A percentile compares a stretch with the other conserved stretches of the same genome.
These are phyloP conservation scores for Pantherophis guttatus DNA, from an alignment of 2,113 vertebrate genomes.

Conservation along the genomic window DNA sequence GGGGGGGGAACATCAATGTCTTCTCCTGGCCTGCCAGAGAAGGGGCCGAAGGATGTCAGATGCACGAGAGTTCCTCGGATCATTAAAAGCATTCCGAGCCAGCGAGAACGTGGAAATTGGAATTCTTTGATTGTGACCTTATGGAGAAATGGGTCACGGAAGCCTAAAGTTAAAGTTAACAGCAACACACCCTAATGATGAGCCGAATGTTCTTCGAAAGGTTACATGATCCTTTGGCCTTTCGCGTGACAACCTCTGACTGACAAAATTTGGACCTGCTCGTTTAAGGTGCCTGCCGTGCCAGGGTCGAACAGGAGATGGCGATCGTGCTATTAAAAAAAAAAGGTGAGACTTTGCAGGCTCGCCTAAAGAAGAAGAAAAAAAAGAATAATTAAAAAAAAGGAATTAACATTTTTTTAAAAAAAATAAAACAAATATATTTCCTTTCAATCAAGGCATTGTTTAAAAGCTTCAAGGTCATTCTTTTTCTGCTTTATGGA, in stretches of 20 bases:
- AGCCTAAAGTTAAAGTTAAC: background rate
- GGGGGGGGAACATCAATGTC: background rate
- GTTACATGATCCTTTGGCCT: fast-evolving
- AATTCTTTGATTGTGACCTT: background rate
- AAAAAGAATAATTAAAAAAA: background rate
- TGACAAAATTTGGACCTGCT: fast-evolving
- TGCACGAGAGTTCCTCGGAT: background rate
- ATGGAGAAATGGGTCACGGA: fast-evolving
- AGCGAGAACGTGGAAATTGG: background rate
- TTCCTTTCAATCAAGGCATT: background rate
- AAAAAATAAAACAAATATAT: background rate
- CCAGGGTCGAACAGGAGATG: constrained; percentile 45
- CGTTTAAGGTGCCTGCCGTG: background rate
- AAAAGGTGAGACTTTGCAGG: background rate
- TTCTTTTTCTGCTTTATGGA: background rate
- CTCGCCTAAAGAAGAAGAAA: background rate
- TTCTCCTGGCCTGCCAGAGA: background rate
- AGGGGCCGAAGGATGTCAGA: background rate
- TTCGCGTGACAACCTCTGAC: background rate
- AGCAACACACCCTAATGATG: fast-evolving
- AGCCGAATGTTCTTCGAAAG: fast-evolving
- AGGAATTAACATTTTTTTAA: background rate
- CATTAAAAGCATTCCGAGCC: background rate
- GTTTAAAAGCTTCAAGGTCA: background rate
- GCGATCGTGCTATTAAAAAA: constrained; percentile 43